A percentile compares a stretch with the other conserved stretches of the same genome.
Evolutionary conservation across 92 coral and sea anemone genomes (phyloP).

Genomic region (Phymanthus crucifer): DNA sequence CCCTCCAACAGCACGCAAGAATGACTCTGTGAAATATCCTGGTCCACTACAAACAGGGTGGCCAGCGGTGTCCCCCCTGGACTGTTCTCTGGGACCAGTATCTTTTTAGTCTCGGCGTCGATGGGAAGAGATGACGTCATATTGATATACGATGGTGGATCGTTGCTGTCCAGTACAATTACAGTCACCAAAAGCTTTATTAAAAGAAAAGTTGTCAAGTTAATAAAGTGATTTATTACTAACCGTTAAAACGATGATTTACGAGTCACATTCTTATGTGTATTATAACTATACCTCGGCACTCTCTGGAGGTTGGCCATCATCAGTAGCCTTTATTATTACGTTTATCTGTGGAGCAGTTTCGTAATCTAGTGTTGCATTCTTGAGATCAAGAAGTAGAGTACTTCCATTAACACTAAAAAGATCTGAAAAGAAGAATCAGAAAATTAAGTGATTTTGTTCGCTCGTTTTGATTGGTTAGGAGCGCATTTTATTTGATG

Average conservation of each 20-base stretch:
- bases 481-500: no score
- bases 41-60: constrained; percentile 74
- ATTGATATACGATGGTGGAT: constrained; percentile 53
- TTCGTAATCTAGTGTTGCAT: constrained; percentile 60
- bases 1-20: constrained; percentile 62
- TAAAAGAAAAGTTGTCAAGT: not conserved
- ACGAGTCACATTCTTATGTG: not conserved
- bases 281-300: constrained; percentile 38
- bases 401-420: constrained; percentile 38
- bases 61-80: constrained; percentile 75
- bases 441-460: no score
- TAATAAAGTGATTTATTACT: no score
- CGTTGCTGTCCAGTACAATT: constrained; percentile 69
- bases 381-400: constrained; percentile 30
- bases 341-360: constrained; percentile 43
- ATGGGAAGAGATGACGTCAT: constrained; percentile 43
- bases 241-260: no score
- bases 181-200: constrained; percentile 48
- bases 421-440: constrained; percentile 13
- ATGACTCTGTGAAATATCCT: constrained; percentile 74
- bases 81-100: constrained; percentile 77
- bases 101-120: constrained; percentile 7
- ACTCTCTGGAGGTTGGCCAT: constrained; percentile 57
- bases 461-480: no score
- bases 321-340: constrained; percentile 55